phyloP scores from a whole-genome alignment of 2,113 vertebrate species.

The Ovibos moschatus region DNA sequence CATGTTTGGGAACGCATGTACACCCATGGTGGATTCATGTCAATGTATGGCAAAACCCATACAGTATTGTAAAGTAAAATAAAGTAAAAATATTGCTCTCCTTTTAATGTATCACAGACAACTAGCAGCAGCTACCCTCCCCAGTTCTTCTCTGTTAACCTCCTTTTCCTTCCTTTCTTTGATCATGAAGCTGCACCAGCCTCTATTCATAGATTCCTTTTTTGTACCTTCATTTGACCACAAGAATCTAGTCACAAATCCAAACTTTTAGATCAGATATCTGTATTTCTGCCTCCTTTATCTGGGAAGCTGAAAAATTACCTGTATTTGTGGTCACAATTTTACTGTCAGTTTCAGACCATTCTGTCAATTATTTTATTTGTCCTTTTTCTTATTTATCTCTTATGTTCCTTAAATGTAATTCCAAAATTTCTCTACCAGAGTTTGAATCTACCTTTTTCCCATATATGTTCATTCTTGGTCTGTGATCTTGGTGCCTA shows the following conservation, averaged over 20 bases:
- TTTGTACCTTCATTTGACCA: neutral
- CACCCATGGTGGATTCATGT: no score
- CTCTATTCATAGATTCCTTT: neutral
- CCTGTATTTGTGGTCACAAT: neutral
- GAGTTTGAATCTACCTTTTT: neutral
- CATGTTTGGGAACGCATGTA: no score
- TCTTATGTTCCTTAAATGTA: neutral
- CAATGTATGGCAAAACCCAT: no score
- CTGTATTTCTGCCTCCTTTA: neutral
- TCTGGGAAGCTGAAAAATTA: neutral
- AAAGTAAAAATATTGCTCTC: neutral
- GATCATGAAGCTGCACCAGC: neutral
- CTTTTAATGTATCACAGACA: neutral
- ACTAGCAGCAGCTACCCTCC: neutral
- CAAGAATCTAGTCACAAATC: neutral
- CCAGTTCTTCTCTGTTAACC: fast-evolving
- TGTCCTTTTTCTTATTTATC: neutral
- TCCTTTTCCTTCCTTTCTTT: neutral
- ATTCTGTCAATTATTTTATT: neutral
- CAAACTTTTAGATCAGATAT: neutral
- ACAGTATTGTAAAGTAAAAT: no score
- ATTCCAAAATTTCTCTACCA: neutral
- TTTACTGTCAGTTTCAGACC: neutral
- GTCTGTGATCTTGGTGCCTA: neutral
- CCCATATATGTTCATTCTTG: neutral